Base-by-base conservation (phyloP, 2,113 vertebrate species). In the Thermophis baileyi region DNA sequence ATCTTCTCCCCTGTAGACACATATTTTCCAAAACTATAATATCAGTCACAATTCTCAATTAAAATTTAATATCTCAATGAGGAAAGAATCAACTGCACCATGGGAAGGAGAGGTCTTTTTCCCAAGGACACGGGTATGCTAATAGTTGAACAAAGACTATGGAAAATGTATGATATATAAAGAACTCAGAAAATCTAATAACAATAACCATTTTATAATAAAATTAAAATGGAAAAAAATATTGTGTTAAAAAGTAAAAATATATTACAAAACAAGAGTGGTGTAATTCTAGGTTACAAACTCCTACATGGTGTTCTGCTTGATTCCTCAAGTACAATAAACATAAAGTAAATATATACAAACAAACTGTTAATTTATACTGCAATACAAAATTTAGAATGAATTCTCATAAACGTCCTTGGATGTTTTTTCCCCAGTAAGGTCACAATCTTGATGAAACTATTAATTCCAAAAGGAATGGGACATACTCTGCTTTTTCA, bases 401-500 rank as follows among this genome's bases (percentile, higher is more conserved):
- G 44, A 49, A 50, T 22, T 40, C 22, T 30, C 85, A 87, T 35
- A 8, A 24, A 69, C 16, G 10, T 87, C 18, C 87, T 6, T 88
- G 11, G 40, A 47, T n/a, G 12, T 44, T 46, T 25, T 55, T 91
- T 2, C 22, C 22, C 51, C 85, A 63, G 10, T 25, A 88, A 93
- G 22, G 51, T 30, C 7, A 69, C 10, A 60, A n/a, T 87, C 11
- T 87, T 87, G 12, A 40, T 89, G 0, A n/a, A 92, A 51, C 0
- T 0, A 40, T 0, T 25, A 57, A 94, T 91, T 0, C 0, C 46
- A 90, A 12, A 35, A 63, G 69, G 1, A 91, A 1, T 53, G 0
- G 57, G 91, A 98, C 98, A 10, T 98, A 99, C 99, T 98, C 98
- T 30, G 98, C 97, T 95, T 98, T 98, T 96, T 99, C 98, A 6